Conservation (phyloP, 2,888 invertebrate species). For the Sphaerophoria taeniata region DNA sequence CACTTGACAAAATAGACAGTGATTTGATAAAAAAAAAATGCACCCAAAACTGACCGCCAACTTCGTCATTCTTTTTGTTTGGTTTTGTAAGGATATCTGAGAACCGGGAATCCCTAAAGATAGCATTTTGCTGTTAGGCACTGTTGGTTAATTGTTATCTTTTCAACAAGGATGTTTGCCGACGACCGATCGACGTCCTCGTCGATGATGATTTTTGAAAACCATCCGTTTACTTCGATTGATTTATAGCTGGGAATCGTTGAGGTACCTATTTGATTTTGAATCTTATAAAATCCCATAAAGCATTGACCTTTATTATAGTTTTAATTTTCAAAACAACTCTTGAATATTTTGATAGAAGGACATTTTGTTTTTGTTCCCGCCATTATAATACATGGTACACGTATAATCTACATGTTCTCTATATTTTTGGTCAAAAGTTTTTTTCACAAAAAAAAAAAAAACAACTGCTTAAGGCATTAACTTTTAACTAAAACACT, state of each 20-base stretch:
- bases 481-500: no score
- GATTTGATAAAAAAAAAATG: conserved; percentile 15
- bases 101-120: not conserved
- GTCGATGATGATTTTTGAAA: not conserved
- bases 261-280: not conserved
- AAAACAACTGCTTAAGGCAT: no score
- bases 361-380: no score
- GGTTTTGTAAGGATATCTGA: conserved; percentile 50
- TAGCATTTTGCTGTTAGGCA: not conserved
- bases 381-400: no score
- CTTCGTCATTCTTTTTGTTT: conserved; percentile 36
- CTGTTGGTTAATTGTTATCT: conserved; percentile 1
- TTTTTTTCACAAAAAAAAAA: no score
- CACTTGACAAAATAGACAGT: not conserved
- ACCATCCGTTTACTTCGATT: conserved; percentile 48
- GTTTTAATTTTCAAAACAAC: no score
- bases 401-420: no score
- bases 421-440: no score
- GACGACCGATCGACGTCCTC: conserved; percentile 14
- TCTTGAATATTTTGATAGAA: no score
- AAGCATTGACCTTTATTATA: not conserved
- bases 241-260: conserved; percentile 33
- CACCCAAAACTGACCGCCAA: not conserved
- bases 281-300: not conserved
- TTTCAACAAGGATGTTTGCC: conserved; percentile 60